Evolutionary conservation across 2,113 vertebrate genomes (phyloP).

Genomic region (Elachura formosa): DNA sequence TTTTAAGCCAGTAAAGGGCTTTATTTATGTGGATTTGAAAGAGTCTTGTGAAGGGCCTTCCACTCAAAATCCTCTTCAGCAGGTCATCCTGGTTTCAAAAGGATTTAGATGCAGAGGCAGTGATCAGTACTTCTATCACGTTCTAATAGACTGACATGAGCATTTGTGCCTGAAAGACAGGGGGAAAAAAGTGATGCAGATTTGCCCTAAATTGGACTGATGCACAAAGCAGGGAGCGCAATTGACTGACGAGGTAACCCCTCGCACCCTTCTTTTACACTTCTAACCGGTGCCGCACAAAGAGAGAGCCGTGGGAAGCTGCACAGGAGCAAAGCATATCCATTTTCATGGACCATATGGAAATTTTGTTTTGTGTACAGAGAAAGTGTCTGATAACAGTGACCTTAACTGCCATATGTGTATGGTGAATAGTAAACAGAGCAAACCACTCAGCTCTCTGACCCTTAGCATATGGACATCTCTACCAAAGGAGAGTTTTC

Average conservation of each 20-base stretch:
- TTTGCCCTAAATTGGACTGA: constrained; percentile 80
- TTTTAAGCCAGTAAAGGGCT: constrained; percentile 96
- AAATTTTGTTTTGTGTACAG: constrained; percentile 95
- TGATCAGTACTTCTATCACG: constrained; percentile 94
- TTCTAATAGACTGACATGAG: constrained; percentile 92
- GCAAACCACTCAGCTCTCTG: constrained; percentile 87
- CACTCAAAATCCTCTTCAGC: constrained; percentile 90
- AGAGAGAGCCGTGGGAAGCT: constrained; percentile 89
- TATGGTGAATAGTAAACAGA: constrained; percentile 90
- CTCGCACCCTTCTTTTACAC: constrained; percentile 70
- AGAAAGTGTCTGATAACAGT: constrained; percentile 88
- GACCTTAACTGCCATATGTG: constrained; percentile 93
- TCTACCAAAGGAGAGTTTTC: constrained; percentile 88
- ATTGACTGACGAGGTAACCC: constrained; percentile 75
- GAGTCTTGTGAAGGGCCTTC: constrained; percentile 92
- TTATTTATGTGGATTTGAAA: constrained; percentile 99
- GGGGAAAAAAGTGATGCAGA: constrained; percentile 72
- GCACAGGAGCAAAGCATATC: constrained; percentile 79
- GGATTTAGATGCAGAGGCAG: constrained; percentile 85
- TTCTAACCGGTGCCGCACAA: constrained; percentile 77
- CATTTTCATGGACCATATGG: constrained; percentile 98
- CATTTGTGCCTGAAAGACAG: constrained; percentile 82
- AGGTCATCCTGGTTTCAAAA: constrained; percentile 91
- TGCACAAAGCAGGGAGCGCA: constrained; percentile 74
- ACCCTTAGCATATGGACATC: constrained; percentile 95